Evolutionary conservation across 92 coral and sea anemone species (phyloP).

Genomic region (Zoanthus sansibaricus): DNA sequence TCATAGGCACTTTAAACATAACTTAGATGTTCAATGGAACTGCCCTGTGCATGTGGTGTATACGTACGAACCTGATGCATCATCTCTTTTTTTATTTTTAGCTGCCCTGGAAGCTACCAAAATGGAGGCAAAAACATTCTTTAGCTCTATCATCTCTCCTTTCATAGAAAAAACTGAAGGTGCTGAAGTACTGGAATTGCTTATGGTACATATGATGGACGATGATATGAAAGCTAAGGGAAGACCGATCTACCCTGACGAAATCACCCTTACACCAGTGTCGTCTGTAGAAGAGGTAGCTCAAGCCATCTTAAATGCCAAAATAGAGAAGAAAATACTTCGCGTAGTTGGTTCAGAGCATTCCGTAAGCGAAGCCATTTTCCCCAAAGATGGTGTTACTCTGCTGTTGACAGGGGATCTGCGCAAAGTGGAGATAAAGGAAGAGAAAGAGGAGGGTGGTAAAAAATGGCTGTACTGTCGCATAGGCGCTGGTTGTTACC

Average conservation of each 20-base stretch:
- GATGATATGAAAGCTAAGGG: constrained; percentile 7
- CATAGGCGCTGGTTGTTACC: constrained; percentile 74
- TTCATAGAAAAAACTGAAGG: not conserved
- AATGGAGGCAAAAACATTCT: constrained; percentile 29
- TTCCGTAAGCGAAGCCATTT: constrained; percentile 58
- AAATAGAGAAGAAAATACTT: constrained; percentile 42
- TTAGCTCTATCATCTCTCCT: constrained; percentile 30
- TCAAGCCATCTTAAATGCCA: constrained; percentile 59
- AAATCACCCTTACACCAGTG: not conserved
- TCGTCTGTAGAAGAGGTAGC: constrained; percentile 47
- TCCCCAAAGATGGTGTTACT: constrained; percentile 63
- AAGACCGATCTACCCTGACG: not conserved
- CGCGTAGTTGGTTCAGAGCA: constrained; percentile 76
- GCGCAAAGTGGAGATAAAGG: constrained; percentile 64
- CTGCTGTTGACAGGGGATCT: constrained; percentile 64
- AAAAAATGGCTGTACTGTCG: constrained; percentile 63
- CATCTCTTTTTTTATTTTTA: not conserved
- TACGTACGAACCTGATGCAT: too few relatives aligned
- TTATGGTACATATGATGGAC: constrained; percentile 26
- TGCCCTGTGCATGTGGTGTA: too few relatives aligned
- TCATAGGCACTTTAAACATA: too few relatives aligned
- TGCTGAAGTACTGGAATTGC: not conserved
- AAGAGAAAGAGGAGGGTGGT: constrained; percentile 18
- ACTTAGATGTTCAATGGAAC: too few relatives aligned
- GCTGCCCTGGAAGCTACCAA: constrained; percentile 13